Conservation (phyloP, 2,888 invertebrate species). For the Diarsia rubi region DNA sequence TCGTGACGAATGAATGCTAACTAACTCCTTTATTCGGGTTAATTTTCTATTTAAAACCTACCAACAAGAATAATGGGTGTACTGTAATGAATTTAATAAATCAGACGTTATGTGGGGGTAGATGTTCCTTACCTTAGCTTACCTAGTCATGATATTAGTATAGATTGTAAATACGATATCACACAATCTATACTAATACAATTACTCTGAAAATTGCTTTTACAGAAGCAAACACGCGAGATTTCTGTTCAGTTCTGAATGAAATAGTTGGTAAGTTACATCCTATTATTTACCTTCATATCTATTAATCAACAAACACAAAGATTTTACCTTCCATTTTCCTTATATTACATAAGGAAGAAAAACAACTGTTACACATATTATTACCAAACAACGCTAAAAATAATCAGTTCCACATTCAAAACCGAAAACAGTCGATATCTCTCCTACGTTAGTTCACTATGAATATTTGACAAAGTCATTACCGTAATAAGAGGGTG, state of each 20-base stretch:
- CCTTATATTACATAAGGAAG: neutral
- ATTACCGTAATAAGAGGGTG: conserved; percentile 65
- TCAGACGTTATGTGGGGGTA: neutral
- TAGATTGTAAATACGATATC: too few species aligned
- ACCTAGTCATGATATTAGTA: too few species aligned
- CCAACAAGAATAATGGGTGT: neutral
- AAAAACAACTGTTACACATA: neutral
- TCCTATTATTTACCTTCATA: neutral
- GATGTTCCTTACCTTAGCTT: neutral
- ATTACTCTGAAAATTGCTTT: too few species aligned
- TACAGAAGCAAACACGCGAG: too few species aligned
- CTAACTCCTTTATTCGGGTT: neutral
- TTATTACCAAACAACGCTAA: neutral
- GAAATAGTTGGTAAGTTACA: too few species aligned
- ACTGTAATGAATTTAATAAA: neutral
- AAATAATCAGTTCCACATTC: neutral
- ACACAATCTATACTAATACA: too few species aligned
- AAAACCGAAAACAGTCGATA: conserved; percentile 27
- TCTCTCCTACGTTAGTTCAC: conserved; percentile 34
- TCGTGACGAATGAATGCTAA: neutral
- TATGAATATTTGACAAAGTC: conserved; percentile 70
- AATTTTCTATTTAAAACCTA: neutral
- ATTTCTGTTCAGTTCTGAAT: too few species aligned
- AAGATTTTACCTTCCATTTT: neutral
- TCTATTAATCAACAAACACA: neutral